Conservation (phyloP, 2,113 vertebrate species). For the Ochotona curzoniae region DNA sequence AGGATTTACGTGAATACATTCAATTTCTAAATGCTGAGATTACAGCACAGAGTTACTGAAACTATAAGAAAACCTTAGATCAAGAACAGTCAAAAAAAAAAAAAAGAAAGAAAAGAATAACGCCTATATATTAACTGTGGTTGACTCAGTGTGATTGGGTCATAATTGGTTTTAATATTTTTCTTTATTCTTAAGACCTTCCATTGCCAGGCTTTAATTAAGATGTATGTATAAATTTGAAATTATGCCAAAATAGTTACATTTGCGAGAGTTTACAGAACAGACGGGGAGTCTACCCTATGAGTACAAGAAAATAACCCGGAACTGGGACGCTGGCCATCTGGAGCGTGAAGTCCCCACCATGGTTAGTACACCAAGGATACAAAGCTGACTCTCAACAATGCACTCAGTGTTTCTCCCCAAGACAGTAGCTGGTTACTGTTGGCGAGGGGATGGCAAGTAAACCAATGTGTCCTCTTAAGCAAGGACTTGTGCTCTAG, state of each 20-base stretch:
- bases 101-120: background rate
- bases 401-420: background rate
- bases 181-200: background rate
- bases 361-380: background rate
- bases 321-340: background rate
- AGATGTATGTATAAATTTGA: background rate
- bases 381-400: background rate
- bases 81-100: background rate
- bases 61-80: background rate
- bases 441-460: rapidly evolving
- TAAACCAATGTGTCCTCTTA: background rate
- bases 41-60: background rate
- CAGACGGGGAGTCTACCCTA: background rate
- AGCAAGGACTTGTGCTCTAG: background rate
- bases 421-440: background rate
- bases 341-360: rapidly evolving
- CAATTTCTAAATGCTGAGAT: background rate
- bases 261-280: background rate
- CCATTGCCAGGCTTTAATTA: conserved; percentile 3
- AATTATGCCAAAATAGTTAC: background rate
- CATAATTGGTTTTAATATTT: background rate
- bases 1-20: background rate
- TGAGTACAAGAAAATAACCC: background rate
- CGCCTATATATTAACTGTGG: background rate
- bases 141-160: background rate